phyloP scores from a whole-genome alignment of 2,113 vertebrate genomes.

The Phaetusa simplex region DNA sequence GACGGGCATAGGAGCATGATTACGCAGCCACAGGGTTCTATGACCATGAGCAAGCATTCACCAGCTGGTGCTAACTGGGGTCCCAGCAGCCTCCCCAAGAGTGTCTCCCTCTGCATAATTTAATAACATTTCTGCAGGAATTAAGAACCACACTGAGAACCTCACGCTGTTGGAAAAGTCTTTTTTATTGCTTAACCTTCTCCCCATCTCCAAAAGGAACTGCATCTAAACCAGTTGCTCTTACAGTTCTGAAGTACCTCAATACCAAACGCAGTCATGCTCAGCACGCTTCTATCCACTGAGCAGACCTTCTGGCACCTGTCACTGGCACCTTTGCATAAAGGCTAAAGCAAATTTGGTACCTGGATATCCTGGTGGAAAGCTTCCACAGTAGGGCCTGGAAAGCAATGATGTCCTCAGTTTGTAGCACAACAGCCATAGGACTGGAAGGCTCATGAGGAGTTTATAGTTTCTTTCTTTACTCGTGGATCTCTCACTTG shows the following conservation, averaged over 20 bases:
- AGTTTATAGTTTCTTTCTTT: neutral
- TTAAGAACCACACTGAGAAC: neutral
- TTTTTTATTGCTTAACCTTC: constrained; percentile 55
- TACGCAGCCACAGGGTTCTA: neutral
- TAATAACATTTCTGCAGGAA: neutral
- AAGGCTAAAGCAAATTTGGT: neutral
- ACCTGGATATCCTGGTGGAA: neutral
- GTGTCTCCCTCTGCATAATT: neutral
- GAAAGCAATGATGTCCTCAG: neutral
- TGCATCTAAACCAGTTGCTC: neutral
- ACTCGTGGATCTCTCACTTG: neutral
- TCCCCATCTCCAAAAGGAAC: neutral
- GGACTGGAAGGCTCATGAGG: neutral
- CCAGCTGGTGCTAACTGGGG: neutral
- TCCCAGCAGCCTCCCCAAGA: neutral
- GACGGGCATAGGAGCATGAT: accelerated
- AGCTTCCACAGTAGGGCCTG: neutral
- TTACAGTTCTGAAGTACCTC: neutral
- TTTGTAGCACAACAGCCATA: neutral
- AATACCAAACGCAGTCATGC: neutral
- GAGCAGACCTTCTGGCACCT: neutral
- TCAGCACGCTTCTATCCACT: neutral
- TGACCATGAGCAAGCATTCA: neutral
- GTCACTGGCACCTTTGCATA: neutral
- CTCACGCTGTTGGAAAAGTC: neutral